These are phyloP conservation scores for Lasius platythorax DNA, from an alignment of 2,888 invertebrate genomes.

Conservation along the genomic window DNA sequence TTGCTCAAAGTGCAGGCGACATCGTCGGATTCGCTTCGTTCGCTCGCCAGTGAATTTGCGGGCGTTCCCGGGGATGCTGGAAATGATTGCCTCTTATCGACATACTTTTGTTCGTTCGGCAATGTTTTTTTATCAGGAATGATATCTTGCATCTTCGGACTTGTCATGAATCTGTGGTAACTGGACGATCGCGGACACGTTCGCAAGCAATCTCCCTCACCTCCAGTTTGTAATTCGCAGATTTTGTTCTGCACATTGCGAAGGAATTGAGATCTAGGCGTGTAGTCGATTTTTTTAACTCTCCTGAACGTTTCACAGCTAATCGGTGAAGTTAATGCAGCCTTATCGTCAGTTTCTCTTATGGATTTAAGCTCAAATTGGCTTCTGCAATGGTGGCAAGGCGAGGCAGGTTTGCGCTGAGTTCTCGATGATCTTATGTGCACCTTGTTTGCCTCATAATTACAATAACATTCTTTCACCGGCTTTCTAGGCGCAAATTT, in stretches of 20 bases:
- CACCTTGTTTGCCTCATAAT: conserved; percentile 62
- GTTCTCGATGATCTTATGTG: conserved; percentile 63
- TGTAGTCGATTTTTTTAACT: conserved; percentile 77
- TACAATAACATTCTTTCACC: conserved; percentile 80
- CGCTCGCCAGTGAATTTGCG: conserved; percentile 14
- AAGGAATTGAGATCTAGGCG: conserved; percentile 80
- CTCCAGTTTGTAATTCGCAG: conserved; percentile 45
- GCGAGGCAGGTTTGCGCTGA: conserved; percentile 53
- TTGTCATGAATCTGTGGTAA: conserved; percentile 36
- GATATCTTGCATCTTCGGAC: neutral
- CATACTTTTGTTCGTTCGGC: neutral
- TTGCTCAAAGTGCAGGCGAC: conserved; percentile 27
- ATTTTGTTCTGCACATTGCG: conserved; percentile 74
- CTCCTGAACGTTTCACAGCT: conserved; percentile 76
- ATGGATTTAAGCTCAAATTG: conserved; percentile 50
- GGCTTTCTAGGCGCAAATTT: conserved; percentile 69
- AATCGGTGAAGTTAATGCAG: conserved; percentile 55
- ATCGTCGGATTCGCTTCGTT: conserved; percentile 24
- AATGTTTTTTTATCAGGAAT: neutral
- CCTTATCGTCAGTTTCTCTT: conserved; percentile 23
- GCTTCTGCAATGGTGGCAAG: conserved; percentile 67
- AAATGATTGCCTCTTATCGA: neutral
- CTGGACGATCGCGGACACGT: conserved; percentile 41
- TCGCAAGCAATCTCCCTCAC: conserved; percentile 33
- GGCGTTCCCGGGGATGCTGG: neutral